Percentiles rank a stretch among this genome's conserved stretches.
Conservation (phyloP, 2,797 vertebrate species). For the Acomys russatus region DNA sequence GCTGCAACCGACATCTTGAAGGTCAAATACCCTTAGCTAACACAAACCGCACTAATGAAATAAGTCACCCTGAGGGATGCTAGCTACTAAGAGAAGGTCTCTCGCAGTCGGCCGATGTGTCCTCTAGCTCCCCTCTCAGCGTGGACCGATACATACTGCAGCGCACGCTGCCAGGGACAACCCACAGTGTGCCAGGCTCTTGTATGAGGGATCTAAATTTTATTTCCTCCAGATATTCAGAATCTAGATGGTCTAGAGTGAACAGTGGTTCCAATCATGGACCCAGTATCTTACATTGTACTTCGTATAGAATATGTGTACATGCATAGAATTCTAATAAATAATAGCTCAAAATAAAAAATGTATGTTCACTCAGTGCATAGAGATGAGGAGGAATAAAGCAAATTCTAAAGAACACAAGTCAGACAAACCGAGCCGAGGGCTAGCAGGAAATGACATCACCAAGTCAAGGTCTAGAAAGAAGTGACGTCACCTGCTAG, state of each 20-base stretch:
- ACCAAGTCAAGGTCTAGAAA: background rate
- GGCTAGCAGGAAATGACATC: background rate
- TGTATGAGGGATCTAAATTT: background rate
- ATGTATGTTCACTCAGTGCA: background rate
- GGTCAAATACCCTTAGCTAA: background rate
- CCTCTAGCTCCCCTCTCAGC: conserved; percentile 69
- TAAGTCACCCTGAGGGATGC: conserved; percentile 80
- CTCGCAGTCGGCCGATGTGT: conserved; percentile 15
- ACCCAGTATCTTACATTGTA: background rate
- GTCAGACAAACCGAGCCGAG: background rate
- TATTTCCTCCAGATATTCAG: conserved; percentile 12
- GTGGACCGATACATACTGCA: conserved; percentile 55
- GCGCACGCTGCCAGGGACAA: background rate
- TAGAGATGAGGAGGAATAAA: conserved; percentile 1
- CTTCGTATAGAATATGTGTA: conserved; percentile 16
- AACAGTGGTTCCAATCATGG: background rate
- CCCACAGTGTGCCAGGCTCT: background rate
- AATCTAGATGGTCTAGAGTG: background rate
- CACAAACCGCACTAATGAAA: conserved; percentile 57
- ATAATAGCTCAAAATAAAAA: background rate
- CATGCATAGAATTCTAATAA: background rate
- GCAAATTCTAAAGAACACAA: conserved; percentile 48
- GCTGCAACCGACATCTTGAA: conserved; percentile 74
- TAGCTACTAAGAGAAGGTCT: background rate
- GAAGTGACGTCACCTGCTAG: background rate